These are phyloP conservation scores for Indri indri DNA, from an alignment of 2,113 vertebrate species.

Conservation along the genomic window DNA sequence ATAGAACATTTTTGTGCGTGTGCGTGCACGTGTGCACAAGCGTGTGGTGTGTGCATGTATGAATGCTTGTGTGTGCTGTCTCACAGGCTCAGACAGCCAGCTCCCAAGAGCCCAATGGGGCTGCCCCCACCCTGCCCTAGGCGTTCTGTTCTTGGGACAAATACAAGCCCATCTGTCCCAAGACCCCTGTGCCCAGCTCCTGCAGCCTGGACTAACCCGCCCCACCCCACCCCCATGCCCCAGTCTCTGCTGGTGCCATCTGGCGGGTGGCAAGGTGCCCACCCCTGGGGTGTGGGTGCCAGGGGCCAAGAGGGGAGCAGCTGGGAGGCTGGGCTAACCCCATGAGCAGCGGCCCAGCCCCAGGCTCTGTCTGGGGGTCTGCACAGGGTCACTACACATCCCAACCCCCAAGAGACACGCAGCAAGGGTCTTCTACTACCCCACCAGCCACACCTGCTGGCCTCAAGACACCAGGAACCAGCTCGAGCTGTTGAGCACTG, in stretches of 20 bases:
- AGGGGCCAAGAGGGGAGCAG: conserved; percentile 61
- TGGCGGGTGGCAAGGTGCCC: conserved; percentile 62
- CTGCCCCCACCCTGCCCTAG: background rate
- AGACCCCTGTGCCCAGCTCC: conserved; percentile 8
- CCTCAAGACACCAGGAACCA: background rate
- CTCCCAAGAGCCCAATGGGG: background rate
- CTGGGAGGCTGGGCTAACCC: conserved; percentile 43
- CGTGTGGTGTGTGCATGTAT: too few species aligned
- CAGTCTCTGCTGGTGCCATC: conserved; percentile 65
- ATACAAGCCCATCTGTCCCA: conserved; percentile 47
- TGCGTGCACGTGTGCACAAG: too few species aligned
- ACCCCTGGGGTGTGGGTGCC: background rate
- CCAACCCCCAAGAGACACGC: background rate
- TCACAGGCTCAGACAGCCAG: background rate
- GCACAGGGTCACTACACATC: background rate
- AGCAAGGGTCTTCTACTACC: background rate
- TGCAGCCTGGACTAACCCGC: background rate
- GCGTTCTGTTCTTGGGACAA: background rate
- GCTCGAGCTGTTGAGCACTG: background rate
- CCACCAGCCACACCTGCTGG: background rate
- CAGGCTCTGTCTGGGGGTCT: background rate
- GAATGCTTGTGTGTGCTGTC: fast-evolving
- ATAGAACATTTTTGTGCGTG: fast-evolving
- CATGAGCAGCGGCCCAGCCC: background rate
- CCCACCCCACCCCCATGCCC: background rate